Percentiles rank a stretch among this genome's conserved stretches.
phyloP scores from a whole-genome alignment of 2,888 invertebrate species.

The Linnaemya tessellans region DNA sequence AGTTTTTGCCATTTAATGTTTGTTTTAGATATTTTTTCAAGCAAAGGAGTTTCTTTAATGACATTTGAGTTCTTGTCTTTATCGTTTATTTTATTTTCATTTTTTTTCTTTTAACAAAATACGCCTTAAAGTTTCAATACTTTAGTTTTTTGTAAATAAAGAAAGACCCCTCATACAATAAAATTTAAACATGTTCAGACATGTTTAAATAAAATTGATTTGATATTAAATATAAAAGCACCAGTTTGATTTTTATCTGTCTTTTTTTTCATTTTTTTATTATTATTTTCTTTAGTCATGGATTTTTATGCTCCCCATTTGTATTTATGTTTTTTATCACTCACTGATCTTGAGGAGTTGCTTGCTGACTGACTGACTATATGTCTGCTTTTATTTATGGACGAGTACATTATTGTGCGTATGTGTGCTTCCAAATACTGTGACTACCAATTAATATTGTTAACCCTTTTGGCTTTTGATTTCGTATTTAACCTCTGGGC shows the following conservation, averaged over 20 bases:
- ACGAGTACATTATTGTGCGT: not conserved
- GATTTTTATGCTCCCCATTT: slow-evolving; percentile 61
- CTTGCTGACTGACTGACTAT: slow-evolving; percentile 50
- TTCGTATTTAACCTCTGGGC: slow-evolving; percentile 51
- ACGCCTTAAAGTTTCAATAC: slow-evolving; percentile 53
- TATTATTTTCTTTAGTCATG: slow-evolving; percentile 10
- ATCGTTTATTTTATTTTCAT: slow-evolving; percentile 22
- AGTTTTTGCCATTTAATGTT: slow-evolving; percentile 67
- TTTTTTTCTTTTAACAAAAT: slow-evolving; percentile 38
- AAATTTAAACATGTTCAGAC: slow-evolving; percentile 55
- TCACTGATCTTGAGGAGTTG: slow-evolving; percentile 54
- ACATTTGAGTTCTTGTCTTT: slow-evolving; percentile 58
- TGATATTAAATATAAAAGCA: slow-evolving; percentile 32
- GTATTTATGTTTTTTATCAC: slow-evolving; percentile 36
- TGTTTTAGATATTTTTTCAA: slow-evolving; percentile 53
- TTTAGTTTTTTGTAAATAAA: slow-evolving; percentile 3
- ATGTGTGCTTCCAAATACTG: slow-evolving; percentile 23
- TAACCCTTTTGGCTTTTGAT: slow-evolving; percentile 62
- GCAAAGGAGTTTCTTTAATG: slow-evolving; percentile 56
- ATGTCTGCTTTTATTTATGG: slow-evolving; percentile 28
- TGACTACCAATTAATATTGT: slow-evolving; percentile 68
- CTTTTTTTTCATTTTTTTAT: not conserved
- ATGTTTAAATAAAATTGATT: slow-evolving; percentile 54
- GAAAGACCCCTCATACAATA: slow-evolving; percentile 24
- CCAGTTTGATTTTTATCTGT: slow-evolving; percentile 52